phyloP scores from a whole-genome alignment of 2,113 vertebrate genomes.

The Rhadina sibilatrix region DNA sequence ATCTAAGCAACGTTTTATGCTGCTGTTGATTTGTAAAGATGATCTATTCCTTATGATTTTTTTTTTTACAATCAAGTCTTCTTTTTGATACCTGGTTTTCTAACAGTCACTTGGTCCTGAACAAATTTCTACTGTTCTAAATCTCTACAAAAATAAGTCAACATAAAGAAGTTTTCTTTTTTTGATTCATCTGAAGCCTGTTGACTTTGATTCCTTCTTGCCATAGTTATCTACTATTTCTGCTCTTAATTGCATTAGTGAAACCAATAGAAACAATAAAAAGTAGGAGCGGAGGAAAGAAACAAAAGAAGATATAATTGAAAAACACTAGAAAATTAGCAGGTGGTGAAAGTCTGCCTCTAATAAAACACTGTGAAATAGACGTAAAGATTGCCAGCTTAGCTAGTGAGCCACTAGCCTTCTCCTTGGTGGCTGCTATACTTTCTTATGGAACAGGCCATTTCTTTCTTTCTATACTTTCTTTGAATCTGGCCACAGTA shows the following conservation, averaged over 20 bases:
- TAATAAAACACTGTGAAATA: not conserved
- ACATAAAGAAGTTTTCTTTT: not conserved
- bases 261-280: not conserved
- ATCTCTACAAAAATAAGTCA: not conserved
- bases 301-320: not conserved
- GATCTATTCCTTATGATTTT: not conserved
- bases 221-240: not conserved
- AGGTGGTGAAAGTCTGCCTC: not conserved
- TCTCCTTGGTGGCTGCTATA: not conserved
- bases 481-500: not conserved
- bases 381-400: not conserved
- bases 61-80: not conserved
- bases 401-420: not conserved
- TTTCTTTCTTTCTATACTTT: too few species aligned
- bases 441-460: not conserved
- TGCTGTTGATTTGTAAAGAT: not conserved
- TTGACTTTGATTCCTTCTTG: not conserved
- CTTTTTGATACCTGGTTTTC: not conserved
- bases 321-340: not conserved
- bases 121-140: not conserved
- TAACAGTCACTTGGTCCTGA: not conserved
- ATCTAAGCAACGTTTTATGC: not conserved
- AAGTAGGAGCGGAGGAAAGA: fast-evolving
- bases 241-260: not conserved
- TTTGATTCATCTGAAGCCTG: not conserved